These are phyloP conservation scores for Lepidurus apus DNA, from an alignment of 1,140 invertebrate genomes.

Conservation along the genomic window DNA sequence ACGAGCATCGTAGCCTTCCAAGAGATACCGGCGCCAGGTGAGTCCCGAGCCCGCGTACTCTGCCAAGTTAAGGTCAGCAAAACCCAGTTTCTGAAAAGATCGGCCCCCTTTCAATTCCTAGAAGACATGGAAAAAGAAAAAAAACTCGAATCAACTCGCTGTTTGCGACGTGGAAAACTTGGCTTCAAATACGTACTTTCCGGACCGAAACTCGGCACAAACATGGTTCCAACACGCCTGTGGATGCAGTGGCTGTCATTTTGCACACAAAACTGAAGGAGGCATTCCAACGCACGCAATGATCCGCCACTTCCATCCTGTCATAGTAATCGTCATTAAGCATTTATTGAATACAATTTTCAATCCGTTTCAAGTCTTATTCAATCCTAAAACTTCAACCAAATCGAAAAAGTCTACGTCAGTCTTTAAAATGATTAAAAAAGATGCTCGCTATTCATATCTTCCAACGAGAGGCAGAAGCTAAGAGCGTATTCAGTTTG, in stretches of 20 bases:
- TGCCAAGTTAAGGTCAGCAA: constrained; percentile 91
- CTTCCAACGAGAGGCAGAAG: too few species aligned
- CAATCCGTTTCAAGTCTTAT: too few species aligned
- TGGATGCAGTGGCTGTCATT: constrained; percentile 92
- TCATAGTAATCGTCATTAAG: constrained; percentile 39
- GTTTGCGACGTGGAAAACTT: background rate
- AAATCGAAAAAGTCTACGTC: too few species aligned
- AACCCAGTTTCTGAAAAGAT: constrained; percentile 92
- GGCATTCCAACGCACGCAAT: constrained; percentile 85
- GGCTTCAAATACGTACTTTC: constrained; percentile 66
- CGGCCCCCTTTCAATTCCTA: constrained; percentile 78
- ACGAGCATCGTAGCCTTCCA: constrained; percentile 88
- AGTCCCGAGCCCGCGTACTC: constrained; percentile 92
- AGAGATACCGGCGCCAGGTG: constrained; percentile 71
- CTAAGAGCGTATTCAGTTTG: too few species aligned
- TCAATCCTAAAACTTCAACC: too few species aligned
- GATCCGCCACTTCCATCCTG: constrained; percentile 89
- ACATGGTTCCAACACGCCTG: constrained; percentile 87
- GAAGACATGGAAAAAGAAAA: constrained; percentile 38
- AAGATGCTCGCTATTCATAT: too few species aligned
- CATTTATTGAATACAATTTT: too few species aligned
- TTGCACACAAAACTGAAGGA: constrained; percentile 90
- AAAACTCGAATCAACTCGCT: background rate
- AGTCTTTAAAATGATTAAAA: too few species aligned
- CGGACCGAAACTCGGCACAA: constrained; percentile 85